A percentile compares a stretch with the other conserved stretches of the same genome.
Conservation (phyloP, 2,888 invertebrate species). For the Choreutis nemorana region DNA sequence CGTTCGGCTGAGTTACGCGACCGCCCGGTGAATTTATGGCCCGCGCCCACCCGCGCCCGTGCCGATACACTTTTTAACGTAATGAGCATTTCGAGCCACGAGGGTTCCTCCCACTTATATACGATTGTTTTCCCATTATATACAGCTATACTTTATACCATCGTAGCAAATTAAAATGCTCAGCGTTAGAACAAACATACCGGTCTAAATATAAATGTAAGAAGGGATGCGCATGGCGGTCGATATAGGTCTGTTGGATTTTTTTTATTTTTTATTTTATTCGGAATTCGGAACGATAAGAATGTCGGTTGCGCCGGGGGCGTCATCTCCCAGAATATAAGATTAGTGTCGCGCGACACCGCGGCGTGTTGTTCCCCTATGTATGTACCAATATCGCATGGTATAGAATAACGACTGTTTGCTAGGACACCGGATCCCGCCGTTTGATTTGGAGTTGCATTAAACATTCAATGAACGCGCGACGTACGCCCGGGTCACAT, state of each 20-base stretch:
- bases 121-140: slow-evolving; percentile 19
- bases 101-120: slow-evolving; percentile 27
- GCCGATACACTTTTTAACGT: slow-evolving; percentile 66
- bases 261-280: slow-evolving; percentile 13
- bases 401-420: too few species aligned
- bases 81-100: slow-evolving; percentile 42
- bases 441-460: slow-evolving; percentile 39
- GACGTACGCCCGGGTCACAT: slow-evolving; percentile 43
- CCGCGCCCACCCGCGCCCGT: slow-evolving; percentile 46
- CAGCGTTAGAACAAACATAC: not conserved
- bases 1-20: slow-evolving; percentile 63
- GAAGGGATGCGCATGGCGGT: not conserved
- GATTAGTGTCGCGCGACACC: slow-evolving; percentile 38
- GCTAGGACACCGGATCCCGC: slow-evolving; percentile 15
- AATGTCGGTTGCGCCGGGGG: slow-evolving; percentile 36
- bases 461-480: slow-evolving; percentile 53
- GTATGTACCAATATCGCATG: too few species aligned
- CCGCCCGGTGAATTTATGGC: slow-evolving; percentile 66
- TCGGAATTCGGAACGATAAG: slow-evolving; percentile 30
- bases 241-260: not conserved
- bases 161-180: not conserved
- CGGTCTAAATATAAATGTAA: not conserved
- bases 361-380: too few species aligned
- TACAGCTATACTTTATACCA: slow-evolving; percentile 5
- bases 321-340: slow-evolving; percentile 47